Conservation (phyloP, 1,140 invertebrate species). For the Galleria mellonella region DNA sequence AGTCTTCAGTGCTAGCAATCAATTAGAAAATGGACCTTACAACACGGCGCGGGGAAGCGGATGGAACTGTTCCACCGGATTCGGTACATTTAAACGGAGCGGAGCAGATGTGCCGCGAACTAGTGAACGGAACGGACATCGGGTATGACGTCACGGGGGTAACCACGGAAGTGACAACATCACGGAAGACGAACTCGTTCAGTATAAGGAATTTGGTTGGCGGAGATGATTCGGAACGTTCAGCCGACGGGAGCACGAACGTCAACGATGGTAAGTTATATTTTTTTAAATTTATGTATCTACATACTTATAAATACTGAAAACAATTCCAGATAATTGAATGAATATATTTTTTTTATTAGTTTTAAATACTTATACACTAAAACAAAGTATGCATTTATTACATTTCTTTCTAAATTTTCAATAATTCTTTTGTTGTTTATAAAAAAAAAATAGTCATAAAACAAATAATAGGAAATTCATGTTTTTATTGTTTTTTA, state of each 20-base stretch:
- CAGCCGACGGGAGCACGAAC: conserved; percentile 44
- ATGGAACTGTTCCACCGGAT: conserved; percentile 18
- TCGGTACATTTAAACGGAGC: conserved; percentile 27
- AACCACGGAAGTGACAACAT: conserved; percentile 30
- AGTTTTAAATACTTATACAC: too few species aligned
- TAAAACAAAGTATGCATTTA: too few species aligned
- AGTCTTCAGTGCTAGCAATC: conserved; percentile 14
- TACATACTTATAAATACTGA: conserved; percentile 3
- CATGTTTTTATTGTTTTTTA: too few species aligned
- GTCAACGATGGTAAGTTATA: conserved; percentile 43
- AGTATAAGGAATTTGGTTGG: conserved; percentile 57
- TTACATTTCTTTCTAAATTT: too few species aligned
- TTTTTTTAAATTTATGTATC: neutral
- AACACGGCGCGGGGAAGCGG: conserved; percentile 45
- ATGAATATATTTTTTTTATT: neutral
- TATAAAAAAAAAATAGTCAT: too few species aligned
- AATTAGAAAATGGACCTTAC: conserved; percentile 61
- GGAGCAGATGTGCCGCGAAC: conserved; percentile 41
- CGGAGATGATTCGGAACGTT: conserved; percentile 38
- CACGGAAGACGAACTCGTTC: conserved; percentile 49
- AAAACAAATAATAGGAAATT: too few species aligned
- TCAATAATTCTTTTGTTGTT: too few species aligned
- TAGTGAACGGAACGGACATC: conserved; percentile 38
- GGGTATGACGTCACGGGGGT: conserved; percentile 42
- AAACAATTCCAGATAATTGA: neutral